Percentiles rank a stretch among this genome's conserved stretches.
Conservation (phyloP, 92 coral and sea anemone genomes). For the Pocillopora meandrina region DNA sequence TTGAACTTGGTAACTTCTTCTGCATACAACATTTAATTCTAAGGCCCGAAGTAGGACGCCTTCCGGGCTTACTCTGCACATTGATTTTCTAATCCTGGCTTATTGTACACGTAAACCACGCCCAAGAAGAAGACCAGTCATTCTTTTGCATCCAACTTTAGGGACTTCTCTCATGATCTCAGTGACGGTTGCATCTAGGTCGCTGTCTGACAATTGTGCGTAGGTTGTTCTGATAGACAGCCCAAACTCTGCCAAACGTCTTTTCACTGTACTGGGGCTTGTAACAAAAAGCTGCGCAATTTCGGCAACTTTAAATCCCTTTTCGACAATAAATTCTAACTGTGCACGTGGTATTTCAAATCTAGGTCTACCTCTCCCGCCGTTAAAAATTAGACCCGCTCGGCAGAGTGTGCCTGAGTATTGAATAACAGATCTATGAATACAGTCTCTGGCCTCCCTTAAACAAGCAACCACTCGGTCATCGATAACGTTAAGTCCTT, state of each 20-base stretch:
- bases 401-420: not conserved
- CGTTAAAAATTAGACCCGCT: conserved; percentile 19
- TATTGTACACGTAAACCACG: conserved; percentile 57
- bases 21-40: conserved; percentile 41
- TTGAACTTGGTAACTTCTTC: conserved; percentile 54
- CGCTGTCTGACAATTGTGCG: conserved; percentile 21
- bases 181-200: conserved; percentile 33
- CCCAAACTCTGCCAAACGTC: conserved; percentile 17
- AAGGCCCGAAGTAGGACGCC: conserved; percentile 56
- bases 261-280: conserved; percentile 29
- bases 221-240: conserved; percentile 8
- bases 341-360: conserved; percentile 30
- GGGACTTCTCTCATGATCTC: conserved; percentile 44
- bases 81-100: conserved; percentile 50
- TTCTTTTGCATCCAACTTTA: conserved; percentile 46
- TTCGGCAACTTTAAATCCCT: conserved; percentile 8
- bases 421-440: not conserved
- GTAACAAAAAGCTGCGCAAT: conserved; percentile 42
- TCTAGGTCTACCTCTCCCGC: conserved; percentile 42
- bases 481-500: conserved; percentile 12
- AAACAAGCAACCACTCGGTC: conserved; percentile 33
- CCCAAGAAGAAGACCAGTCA: conserved; percentile 50
- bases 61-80: conserved; percentile 52
- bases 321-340: conserved; percentile 9
- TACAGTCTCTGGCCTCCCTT: not conserved